Evolutionary conservation across 2,888 invertebrate genomes (phyloP), one percentile per base, ranked within the genome.

Genomic region (Myathropa florea): DNA sequence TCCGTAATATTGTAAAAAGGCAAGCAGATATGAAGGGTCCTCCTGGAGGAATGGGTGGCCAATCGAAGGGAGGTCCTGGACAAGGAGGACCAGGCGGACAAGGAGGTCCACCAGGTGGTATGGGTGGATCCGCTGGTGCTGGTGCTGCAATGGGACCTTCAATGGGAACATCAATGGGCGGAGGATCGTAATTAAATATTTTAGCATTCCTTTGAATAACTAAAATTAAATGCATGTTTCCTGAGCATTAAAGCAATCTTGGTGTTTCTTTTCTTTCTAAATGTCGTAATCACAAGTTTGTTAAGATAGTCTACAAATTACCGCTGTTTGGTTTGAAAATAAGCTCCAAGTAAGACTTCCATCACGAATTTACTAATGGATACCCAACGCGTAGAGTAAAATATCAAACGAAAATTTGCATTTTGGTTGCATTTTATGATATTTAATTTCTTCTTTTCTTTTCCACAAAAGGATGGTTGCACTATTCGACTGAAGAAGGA

Each of bases 1-100:
- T 80, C 3, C 72, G 60, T 18, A 73, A 23, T 21, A 53, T 79
- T 14, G 79, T 73, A 1, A 80, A 73, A 26, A 73, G 80, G 12
- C 60, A 6, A 57, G 55, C 36, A 21, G 30, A 82, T 24, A 60
- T 28, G 4, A 39, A 33, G 4, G 39, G 14, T 21, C 60, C 60
- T 9, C 60, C 60, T 2, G 61, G 61, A 21, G 30, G 30, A 14
- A 57, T 59, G 57, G 36, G 70, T 30, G 57, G 72, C 12, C 71
- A 57, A 23, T 64, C 64, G 23, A n/a, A 18, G 36, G 14, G 23
- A 14, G 55, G 55, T 18, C 72, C 61, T n/a, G 70, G 36, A 24
- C 30, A n/a, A 28, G 14, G 33, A 18, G 57, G 10, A 21, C 6
- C 24, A 21, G 65, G 53, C 7, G n/a, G 68, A n/a, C 21, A 39